Percentiles rank a stretch among this genome's conserved stretches.
Conservation (phyloP, 2,797 vertebrate genomes). For the Lophotriccus pileatus region DNA sequence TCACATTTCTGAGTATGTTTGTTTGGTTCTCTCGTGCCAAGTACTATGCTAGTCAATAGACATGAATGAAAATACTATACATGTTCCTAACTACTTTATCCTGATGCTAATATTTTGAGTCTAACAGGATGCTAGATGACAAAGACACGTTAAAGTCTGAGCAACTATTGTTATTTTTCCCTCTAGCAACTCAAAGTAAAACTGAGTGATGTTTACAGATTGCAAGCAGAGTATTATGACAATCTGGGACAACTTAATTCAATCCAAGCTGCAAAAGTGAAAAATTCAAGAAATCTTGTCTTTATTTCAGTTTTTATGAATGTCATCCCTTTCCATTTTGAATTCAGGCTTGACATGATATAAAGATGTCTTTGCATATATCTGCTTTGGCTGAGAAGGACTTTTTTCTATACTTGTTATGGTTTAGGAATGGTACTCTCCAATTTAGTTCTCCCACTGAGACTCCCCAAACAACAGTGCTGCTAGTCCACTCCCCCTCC, state of each 20-base stretch:
- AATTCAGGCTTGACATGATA: background rate
- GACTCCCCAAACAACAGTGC: background rate
- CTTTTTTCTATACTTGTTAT: background rate
- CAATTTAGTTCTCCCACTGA: background rate
- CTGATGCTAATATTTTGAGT: background rate
- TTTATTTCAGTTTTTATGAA: background rate
- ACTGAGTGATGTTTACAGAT: background rate
- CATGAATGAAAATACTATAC: background rate
- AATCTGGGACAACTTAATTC: background rate
- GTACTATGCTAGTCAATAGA: background rate
- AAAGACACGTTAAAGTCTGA: background rate
- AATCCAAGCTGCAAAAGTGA: background rate
- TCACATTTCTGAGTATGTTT: background rate
- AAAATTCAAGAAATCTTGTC: background rate
- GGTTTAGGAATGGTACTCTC: background rate
- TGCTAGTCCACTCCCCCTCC: fast-evolving
- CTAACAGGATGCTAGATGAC: background rate
- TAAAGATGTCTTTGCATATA: background rate
- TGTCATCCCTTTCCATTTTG: background rate
- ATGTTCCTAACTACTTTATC: background rate
- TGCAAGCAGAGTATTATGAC: background rate
- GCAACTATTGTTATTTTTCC: background rate
- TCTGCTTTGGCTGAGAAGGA: background rate
- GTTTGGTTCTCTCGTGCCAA: background rate
- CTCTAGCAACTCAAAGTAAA: background rate